A percentile compares a stretch with the other conserved stretches of the same genome.
Evolutionary conservation across 1,140 invertebrate species (phyloP).

Genomic region (Drosophila erecta): DNA sequence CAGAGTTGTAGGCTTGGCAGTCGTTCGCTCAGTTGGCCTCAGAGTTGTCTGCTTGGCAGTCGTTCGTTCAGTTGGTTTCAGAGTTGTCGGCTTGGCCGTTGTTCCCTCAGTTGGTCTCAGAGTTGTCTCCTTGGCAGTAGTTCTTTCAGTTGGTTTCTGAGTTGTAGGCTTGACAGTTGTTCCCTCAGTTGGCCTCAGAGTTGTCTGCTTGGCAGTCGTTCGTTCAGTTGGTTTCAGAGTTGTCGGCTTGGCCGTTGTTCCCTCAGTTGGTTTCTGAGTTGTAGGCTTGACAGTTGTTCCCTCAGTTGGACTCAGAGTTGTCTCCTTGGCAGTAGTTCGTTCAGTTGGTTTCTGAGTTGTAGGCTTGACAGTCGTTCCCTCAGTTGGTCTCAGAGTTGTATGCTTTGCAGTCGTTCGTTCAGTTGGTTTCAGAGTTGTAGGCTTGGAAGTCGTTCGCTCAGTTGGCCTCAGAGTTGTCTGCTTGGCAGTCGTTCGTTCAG

Average conservation of each 20-base stretch:
- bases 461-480: conserved; percentile 2
- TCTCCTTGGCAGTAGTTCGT: not conserved
- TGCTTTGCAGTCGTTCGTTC: not conserved
- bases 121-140: not conserved
- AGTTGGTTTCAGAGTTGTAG: not conserved
- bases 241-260: not conserved
- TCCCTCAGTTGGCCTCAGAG: no score
- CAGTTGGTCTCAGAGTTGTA: not conserved
- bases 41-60: conserved; percentile 5
- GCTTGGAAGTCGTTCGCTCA: not conserved
- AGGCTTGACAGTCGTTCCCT: not conserved
- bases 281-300: not conserved
- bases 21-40: not conserved
- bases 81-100: not conserved
- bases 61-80: not conserved
- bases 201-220: conserved; percentile 6
- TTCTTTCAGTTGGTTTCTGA: not conserved
- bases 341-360: conserved; percentile 8
- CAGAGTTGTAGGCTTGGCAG: not conserved
- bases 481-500: not conserved
- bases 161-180: not conserved
- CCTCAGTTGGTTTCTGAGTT: not conserved
- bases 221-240: conserved; percentile 2
- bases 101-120: not conserved
- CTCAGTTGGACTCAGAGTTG: not conserved